These are phyloP conservation scores for Morpho deidamia DNA, from an alignment of 2,888 invertebrate genomes.

Conservation along the genomic window DNA sequence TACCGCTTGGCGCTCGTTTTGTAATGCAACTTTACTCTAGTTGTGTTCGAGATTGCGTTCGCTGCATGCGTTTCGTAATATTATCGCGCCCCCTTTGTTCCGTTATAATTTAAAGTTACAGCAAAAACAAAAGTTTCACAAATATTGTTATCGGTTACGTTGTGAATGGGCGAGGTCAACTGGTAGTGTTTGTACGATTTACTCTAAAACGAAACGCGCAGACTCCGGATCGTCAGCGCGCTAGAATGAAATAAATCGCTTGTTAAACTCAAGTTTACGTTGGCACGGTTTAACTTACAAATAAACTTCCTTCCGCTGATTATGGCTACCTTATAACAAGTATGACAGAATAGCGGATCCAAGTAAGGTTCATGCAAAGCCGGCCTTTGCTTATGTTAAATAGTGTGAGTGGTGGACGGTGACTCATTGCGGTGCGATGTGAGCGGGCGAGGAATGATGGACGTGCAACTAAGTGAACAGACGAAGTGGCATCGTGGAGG, in stretches of 20 bases:
- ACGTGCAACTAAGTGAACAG: slow-evolving; percentile 59
- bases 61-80: slow-evolving; percentile 38
- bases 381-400: slow-evolving; percentile 22
- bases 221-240: slow-evolving; percentile 37
- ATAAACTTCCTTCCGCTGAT: slow-evolving; percentile 29
- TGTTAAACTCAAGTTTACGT: slow-evolving; percentile 38
- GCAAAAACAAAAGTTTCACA: slow-evolving; percentile 33
- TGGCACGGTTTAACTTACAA: slow-evolving; percentile 27
- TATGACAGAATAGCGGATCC: slow-evolving; percentile 30
- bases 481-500: slow-evolving; percentile 69
- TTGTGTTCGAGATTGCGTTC: slow-evolving; percentile 52
- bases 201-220: slow-evolving; percentile 29
- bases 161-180: slow-evolving; percentile 59
- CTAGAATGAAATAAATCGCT: slow-evolving; percentile 27
- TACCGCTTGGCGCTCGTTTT: slow-evolving; percentile 34
- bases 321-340: slow-evolving; percentile 23
- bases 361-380: slow-evolving; percentile 30
- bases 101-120: slow-evolving; percentile 37
- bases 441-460: slow-evolving; percentile 62
- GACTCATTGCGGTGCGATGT: slow-evolving; percentile 65
- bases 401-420: slow-evolving; percentile 37
- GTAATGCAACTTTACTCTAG: slow-evolving; percentile 43
- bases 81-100: slow-evolving; percentile 48
- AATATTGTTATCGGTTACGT: slow-evolving; percentile 22
- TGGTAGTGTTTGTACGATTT: slow-evolving; percentile 25